phyloP scores from a whole-genome alignment of 2,888 invertebrate genomes.

The Hybos culiciformis region DNA sequence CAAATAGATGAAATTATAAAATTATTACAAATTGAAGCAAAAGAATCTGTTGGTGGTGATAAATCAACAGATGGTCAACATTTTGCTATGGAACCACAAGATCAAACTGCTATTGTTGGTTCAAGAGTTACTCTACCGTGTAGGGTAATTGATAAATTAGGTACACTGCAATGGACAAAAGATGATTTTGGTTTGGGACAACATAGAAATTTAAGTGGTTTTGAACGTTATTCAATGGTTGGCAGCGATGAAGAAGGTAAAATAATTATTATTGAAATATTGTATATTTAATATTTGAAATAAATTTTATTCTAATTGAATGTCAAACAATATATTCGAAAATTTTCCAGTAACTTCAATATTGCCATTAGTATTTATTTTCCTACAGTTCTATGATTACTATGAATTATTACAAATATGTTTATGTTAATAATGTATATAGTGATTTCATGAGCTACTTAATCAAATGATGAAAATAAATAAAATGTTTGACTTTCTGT shows the following conservation, averaged over 20 bases:
- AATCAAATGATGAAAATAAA: too few species aligned
- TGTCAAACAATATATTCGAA: too few species aligned
- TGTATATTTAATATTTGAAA: too few species aligned
- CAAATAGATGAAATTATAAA: conserved; percentile 3
- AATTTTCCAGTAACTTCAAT: too few species aligned
- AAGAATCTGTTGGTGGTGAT: conserved; percentile 6
- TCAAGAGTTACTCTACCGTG: conserved; percentile 80
- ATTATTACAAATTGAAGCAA: too few species aligned
- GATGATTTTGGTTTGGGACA: conserved; percentile 92
- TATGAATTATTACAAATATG: too few species aligned
- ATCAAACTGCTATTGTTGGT: conserved; percentile 79
- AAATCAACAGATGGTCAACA: conserved; percentile 45
- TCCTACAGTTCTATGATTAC: too few species aligned
- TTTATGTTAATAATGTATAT: too few species aligned
- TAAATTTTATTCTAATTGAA: too few species aligned
- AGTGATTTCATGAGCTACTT: too few species aligned
- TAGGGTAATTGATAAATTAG: conserved; percentile 74
- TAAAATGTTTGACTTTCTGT: too few species aligned
- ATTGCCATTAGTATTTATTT: too few species aligned
- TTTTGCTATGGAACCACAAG: conserved; percentile 84
- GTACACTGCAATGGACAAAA: conserved; percentile 91
- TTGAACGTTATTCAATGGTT: conserved; percentile 88
- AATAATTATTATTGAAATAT: background rate
- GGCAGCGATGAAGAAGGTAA: conserved; percentile 80
- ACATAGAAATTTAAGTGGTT: conserved; percentile 77